Conservation (phyloP, 2,888 invertebrate species). For the Drosophila subquinaria region DNA sequence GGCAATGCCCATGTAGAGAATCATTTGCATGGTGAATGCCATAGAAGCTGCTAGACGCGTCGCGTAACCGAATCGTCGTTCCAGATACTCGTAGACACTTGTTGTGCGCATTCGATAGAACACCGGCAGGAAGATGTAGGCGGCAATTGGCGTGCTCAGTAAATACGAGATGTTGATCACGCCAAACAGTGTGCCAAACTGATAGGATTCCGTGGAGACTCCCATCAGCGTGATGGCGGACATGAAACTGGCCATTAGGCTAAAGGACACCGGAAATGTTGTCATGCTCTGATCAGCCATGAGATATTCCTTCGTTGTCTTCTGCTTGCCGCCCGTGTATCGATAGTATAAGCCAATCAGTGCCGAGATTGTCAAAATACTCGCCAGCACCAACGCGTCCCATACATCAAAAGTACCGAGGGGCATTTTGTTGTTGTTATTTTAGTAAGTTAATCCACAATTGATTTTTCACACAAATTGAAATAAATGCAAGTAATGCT, state of each 20-base stretch:
- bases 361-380: constrained; percentile 90
- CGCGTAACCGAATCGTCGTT: constrained; percentile 92
- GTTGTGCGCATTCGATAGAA: constrained; percentile 93
- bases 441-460: constrained; percentile 28
- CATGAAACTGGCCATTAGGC: constrained; percentile 96
- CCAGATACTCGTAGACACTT: constrained; percentile 97
- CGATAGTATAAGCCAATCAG: constrained; percentile 94
- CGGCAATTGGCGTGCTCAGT: constrained; percentile 92
- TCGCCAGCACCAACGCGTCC: constrained; percentile 92
- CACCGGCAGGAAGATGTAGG: constrained; percentile 92
- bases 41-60: constrained; percentile 92
- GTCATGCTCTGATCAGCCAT: constrained; percentile 93
- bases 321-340: constrained; percentile 94
- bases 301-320: constrained; percentile 95
- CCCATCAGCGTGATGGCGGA: constrained; percentile 95
- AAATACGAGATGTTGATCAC: constrained; percentile 91
- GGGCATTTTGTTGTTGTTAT: constrained; percentile 49
- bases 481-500: constrained; percentile 15
- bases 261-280: constrained; percentile 93
- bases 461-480: constrained; percentile 63
- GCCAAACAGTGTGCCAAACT: constrained; percentile 92
- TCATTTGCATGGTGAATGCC: constrained; percentile 95
- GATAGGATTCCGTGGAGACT: constrained; percentile 95
- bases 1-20: constrained; percentile 96
- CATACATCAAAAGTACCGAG: constrained; percentile 87